Evolutionary conservation across 2,888 invertebrate genomes (phyloP).

Genomic region (Scaptomyza cyrtandrae): DNA sequence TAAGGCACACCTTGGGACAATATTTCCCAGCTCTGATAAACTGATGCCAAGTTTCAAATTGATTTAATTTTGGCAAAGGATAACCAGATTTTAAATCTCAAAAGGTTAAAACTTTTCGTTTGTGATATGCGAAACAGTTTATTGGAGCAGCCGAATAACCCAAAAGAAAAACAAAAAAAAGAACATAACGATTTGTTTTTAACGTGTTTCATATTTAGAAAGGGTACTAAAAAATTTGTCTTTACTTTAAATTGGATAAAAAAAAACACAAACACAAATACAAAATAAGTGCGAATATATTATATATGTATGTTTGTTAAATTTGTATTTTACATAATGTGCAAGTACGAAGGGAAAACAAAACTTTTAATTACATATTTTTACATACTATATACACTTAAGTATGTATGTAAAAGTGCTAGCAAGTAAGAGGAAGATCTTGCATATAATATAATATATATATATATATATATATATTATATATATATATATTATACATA

Average conservation of each 20-base stretch:
- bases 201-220: conserved; percentile 15
- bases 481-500: conserved; percentile 39
- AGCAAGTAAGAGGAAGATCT: conserved; percentile 10
- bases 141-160: conserved; percentile 21
- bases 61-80: not conserved
- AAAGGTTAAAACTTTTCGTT: not conserved
- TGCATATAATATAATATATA: conserved; percentile 19
- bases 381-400: conserved; percentile 11
- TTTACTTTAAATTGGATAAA: not conserved
- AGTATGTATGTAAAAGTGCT: conserved; percentile 18
- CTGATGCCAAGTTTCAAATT: not conserved
- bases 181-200: not conserved
- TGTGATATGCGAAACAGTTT: conserved; percentile 9
- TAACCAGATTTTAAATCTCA: not conserved
- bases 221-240: conserved; percentile 10
- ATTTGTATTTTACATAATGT: conserved; percentile 37
- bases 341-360: conserved; percentile 3
- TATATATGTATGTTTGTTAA: conserved; percentile 24
- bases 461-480: conserved; percentile 9
- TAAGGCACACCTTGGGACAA: conserved; percentile 3
- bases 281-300: conserved; percentile 2
- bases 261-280: not conserved
- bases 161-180: not conserved
- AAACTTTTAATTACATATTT: conserved; percentile 42
- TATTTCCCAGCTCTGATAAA: conserved; percentile 21